Evolutionary conservation across 2,113 vertebrate species (phyloP).

Genomic region (Pygoscelis adeliae): DNA sequence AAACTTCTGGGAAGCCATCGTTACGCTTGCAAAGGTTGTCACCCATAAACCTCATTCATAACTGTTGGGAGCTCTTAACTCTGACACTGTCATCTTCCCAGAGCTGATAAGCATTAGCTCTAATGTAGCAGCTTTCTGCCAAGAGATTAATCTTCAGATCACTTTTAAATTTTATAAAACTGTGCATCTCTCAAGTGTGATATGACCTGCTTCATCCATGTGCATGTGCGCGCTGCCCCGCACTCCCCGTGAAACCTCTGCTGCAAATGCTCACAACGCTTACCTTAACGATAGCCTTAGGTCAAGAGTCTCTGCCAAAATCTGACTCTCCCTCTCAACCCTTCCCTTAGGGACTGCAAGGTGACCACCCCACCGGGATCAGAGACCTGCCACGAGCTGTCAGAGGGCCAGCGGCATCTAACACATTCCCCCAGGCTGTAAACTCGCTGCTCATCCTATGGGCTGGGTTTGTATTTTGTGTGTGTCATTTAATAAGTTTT

Average conservation of each 20-base stretch:
- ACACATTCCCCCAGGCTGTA: rapidly evolving
- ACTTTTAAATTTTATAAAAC: neutral
- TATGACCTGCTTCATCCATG: rapidly evolving
- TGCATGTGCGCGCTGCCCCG: rapidly evolving
- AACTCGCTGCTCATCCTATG: rapidly evolving
- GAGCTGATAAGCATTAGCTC: neutral
- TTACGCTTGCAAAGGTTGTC: neutral
- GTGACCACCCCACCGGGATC: neutral
- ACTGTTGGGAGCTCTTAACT: neutral
- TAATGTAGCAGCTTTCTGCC: neutral
- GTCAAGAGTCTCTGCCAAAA: neutral
- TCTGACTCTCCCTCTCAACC: neutral
- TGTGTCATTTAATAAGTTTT: rapidly evolving
- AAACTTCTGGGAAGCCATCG: neutral
- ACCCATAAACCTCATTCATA: neutral
- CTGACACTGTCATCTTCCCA: neutral
- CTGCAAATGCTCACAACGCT: rapidly evolving
- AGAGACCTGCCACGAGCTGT: neutral
- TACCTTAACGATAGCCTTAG: rapidly evolving
- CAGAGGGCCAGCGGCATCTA: rapidly evolving
- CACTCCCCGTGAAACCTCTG: neutral
- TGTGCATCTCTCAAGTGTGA: neutral
- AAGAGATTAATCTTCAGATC: neutral
- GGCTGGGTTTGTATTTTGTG: rapidly evolving
- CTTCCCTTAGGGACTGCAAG: rapidly evolving